Percentiles rank a stretch among this genome's conserved stretches.
These are phyloP conservation scores for Equus przewalskii DNA, from an alignment of 2,113 vertebrate species.

Conservation along the genomic window DNA sequence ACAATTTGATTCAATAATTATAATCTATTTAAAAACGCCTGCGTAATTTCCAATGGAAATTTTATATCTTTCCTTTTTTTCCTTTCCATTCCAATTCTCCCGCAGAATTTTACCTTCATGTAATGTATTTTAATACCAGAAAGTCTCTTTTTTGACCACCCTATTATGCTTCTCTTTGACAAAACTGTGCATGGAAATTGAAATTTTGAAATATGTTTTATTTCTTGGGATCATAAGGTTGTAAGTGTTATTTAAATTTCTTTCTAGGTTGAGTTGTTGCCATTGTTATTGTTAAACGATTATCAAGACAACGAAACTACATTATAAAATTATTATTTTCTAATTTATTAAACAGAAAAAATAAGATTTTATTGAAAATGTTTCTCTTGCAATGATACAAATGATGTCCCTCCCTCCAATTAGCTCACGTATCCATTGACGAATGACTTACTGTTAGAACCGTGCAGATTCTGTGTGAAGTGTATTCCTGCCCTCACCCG, in stretches of 20 bases:
- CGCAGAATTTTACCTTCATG: conserved; percentile 4
- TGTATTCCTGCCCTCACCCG: neutral
- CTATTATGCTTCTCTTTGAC: neutral
- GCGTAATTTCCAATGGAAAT: neutral
- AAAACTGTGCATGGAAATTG: conserved; percentile 27
- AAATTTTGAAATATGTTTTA: neutral
- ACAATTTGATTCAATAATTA: conserved; percentile 51
- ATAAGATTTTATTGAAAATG: neutral
- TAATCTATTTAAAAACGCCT: neutral
- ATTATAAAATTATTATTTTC: neutral
- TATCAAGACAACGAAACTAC: neutral
- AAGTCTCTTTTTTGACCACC: neutral
- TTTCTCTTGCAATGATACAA: neutral
- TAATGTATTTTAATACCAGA: neutral
- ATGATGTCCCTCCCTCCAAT: neutral
- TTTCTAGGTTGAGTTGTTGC: neutral
- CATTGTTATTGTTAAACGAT: neutral
- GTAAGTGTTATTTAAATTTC: neutral
- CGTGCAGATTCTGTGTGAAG: neutral
- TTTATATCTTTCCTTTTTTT: conserved; percentile 10
- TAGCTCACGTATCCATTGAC: neutral
- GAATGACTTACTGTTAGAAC: neutral
- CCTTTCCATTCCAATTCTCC: neutral
- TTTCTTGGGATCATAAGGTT: neutral
- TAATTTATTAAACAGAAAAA: conserved; percentile 18